Evolutionary conservation across 2,888 invertebrate genomes (phyloP).

Genomic region (Drosophila vallismaia): DNA sequence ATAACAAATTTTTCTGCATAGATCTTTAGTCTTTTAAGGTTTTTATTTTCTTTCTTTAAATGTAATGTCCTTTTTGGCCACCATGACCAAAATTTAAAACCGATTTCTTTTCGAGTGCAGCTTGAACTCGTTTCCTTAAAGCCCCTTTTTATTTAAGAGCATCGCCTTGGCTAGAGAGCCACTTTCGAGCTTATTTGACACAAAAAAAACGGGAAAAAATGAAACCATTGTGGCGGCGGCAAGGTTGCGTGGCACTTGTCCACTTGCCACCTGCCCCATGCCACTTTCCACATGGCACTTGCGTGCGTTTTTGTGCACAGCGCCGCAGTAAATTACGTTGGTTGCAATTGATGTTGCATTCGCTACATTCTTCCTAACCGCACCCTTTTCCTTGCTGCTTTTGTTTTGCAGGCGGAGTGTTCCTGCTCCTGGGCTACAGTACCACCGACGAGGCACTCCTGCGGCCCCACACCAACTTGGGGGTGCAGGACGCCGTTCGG

Average conservation of each 20-base stretch:
- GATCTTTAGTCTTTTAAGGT: too few species aligned
- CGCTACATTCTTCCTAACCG: slow-evolving; percentile 32
- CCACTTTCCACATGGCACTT: slow-evolving; percentile 40
- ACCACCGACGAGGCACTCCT: slow-evolving; percentile 93
- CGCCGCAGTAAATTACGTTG: slow-evolving; percentile 60
- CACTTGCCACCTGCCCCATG: slow-evolving; percentile 11
- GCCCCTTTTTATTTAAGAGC: slow-evolving; percentile 20
- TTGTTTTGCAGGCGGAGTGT: slow-evolving; percentile 89
- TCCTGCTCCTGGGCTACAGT: slow-evolving; percentile 94
- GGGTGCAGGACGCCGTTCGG: slow-evolving; percentile 92
- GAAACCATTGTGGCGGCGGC: slow-evolving; percentile 29
- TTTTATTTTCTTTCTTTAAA: neutral
- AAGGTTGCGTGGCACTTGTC: slow-evolving; percentile 47
- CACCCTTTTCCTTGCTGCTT: neutral
- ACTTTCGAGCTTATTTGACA: slow-evolving; percentile 47
- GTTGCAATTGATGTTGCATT: slow-evolving; percentile 61
- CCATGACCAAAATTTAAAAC: neutral
- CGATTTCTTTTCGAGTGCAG: neutral
- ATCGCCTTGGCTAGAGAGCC: slow-evolving; percentile 27
- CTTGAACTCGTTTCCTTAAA: slow-evolving; percentile 8
- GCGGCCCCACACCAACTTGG: slow-evolving; percentile 92
- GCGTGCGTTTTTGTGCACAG: slow-evolving; percentile 45
- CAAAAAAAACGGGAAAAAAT: slow-evolving; percentile 24
- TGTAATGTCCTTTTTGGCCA: neutral
- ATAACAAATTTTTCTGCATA: neutral